These are phyloP conservation scores for Mnemiopsis leidyi DNA, from an alignment of 37 sponge, comb jelly and placozoan genomes.

Conservation along the genomic window DNA sequence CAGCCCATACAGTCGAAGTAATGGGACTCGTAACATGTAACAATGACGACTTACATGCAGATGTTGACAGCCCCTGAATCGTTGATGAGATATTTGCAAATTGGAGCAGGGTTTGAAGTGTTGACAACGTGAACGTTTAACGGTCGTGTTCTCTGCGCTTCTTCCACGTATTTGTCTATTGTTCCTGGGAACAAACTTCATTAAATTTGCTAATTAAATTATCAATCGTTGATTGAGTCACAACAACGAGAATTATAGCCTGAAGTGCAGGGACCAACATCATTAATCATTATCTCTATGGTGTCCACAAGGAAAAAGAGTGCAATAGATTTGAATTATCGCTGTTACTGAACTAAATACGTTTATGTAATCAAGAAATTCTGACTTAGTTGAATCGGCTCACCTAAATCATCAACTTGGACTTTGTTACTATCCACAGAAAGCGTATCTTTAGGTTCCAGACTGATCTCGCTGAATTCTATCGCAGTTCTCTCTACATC, in stretches of 20 bases:
- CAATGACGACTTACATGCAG: conserved; percentile 44
- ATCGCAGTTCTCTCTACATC: not conserved
- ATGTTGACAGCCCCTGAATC: conserved; percentile 55
- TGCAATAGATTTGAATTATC: no score
- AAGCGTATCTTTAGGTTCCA: not conserved
- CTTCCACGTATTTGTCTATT: conserved; percentile 42
- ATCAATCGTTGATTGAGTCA: no score
- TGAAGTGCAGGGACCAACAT: no score
- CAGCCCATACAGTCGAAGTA: not conserved
- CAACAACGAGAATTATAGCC: no score
- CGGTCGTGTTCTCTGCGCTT: conserved; percentile 34
- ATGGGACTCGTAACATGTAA: not conserved
- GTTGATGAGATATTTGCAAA: conserved; percentile 64
- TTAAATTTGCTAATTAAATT: no score
- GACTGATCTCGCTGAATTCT: conserved; percentile 10
- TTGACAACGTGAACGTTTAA: not conserved
- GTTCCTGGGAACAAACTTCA: conserved; percentile 7
- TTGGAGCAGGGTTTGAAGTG: not conserved
- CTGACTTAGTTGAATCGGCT: not conserved
- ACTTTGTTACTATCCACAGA: conserved; percentile 2
- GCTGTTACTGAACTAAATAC: no score
- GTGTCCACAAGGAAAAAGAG: no score
- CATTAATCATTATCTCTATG: no score
- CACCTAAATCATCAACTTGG: not conserved
- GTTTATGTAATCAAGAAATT: not conserved